Conservation (phyloP, 92 coral and sea anemone genomes). For the Plumapathes pennacea region DNA sequence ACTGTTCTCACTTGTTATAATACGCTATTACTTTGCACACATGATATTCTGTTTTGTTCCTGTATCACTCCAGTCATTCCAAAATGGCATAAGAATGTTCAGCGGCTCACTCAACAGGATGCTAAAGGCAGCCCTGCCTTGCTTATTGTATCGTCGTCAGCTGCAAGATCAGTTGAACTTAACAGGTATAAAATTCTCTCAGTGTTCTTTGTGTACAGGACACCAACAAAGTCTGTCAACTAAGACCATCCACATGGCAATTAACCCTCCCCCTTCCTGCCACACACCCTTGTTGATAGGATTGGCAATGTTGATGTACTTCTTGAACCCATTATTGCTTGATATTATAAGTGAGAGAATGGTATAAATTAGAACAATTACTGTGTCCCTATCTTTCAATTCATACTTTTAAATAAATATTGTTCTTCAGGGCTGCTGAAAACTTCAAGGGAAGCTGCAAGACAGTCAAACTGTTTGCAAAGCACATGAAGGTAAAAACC, state of each 20-base stretch:
- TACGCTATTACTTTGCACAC: background rate
- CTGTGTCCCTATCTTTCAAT: background rate
- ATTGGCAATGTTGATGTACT: background rate
- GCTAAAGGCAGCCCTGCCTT: constrained; percentile 74
- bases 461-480: constrained; percentile 83
- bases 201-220: background rate
- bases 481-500: constrained; percentile 91
- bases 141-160: constrained; percentile 83
- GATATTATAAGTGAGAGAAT: background rate
- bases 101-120: constrained; percentile 58
- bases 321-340: background rate
- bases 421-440: constrained; percentile 42
- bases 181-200: constrained; percentile 60
- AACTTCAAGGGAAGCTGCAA: constrained; percentile 72
- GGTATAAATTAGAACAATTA: background rate
- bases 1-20: too few species aligned
- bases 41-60: background rate
- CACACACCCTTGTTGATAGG: too few species aligned
- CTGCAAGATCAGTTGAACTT: constrained; percentile 78
- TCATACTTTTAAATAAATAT: too few species aligned
- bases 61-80: constrained; percentile 61
- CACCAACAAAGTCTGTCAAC: background rate
- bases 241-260: too few species aligned
- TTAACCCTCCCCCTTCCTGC: too few species aligned
- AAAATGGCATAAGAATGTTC: constrained; percentile 70